Evolutionary conservation across 2,797 vertebrate species (phyloP).

Genomic region (Pantherophis alleghaniensis): DNA sequence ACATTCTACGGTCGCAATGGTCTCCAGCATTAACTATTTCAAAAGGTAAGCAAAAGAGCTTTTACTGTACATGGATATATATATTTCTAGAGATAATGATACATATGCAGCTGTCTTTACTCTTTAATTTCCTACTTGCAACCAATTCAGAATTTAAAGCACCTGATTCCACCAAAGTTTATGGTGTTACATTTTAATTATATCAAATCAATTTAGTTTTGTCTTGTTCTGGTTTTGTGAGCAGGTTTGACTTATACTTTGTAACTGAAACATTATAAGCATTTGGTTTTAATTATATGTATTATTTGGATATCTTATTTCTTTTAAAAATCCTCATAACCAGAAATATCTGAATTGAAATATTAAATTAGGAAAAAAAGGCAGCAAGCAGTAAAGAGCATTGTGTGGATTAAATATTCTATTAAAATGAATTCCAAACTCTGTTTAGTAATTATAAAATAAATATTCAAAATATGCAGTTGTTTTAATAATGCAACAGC

Average conservation of each 20-base stretch:
- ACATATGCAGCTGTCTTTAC: neutral
- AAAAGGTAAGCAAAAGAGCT: slow-evolving; percentile 80
- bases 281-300: neutral
- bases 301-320: neutral
- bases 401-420: neutral
- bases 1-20: slow-evolving; percentile 93
- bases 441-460: neutral
- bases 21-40: slow-evolving; percentile 93
- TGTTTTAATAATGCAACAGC: neutral
- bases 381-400: neutral
- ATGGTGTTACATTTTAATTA: neutral
- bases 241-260: neutral
- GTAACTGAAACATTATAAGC: neutral
- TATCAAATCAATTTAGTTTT: neutral
- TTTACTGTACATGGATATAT: neutral
- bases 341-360: neutral
- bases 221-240: neutral
- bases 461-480: neutral
- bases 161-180: neutral
- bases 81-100: neutral
- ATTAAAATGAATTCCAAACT: neutral
- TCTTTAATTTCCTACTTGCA: neutral
- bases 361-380: neutral
- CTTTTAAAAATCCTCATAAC: neutral
- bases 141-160: neutral